Evolutionary conservation across 2,113 vertebrate species (phyloP), one percentile per base, ranked within the genome.

Genomic region (Silurus glanis): DNA sequence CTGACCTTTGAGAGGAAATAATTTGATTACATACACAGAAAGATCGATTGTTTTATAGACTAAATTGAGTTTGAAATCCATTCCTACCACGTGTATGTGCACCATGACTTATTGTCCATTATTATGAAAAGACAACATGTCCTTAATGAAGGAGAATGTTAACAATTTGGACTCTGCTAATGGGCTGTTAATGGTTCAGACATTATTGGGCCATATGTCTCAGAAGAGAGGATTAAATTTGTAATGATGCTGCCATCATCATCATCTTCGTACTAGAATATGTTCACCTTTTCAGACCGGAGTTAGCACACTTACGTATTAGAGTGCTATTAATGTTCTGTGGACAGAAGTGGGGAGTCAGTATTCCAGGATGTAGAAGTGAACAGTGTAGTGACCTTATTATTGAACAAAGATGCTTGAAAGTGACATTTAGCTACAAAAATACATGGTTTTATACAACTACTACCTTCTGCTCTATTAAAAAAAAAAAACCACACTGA

Each of bases 1-100:
- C 80, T 89, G 88, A 91, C 88, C 79, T 92, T 88, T 90, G 90
- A 79, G 84, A 84, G 89, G 85, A 88, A 91, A 90, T 90, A 89
- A 56, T 85, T 87, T 53, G 78, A 91, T 78, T 89, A 87, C 89
- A 71, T 71, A 87, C 82, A 51, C 53, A 79, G 87, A 89, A 90
- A 88, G 78, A 69, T 85, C 76, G 88, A 85, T 82, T 16, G 78
- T 82, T 80, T 59, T 90, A 88, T 87, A 86, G 85, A 76, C 86
- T 84, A 86, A 72, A 87, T 80, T 83, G 86, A 85, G 74, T 64
- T 87, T 86, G 79, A 85, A 84, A 79, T 72, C 55, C 84, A 86
- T 86, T 85, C 72, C 17, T 9, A 59, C 88, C 58, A 12, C 72
- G 74, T 80, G 53, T 86, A 86, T 88, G 83, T 88, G 80, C n/a